Evolutionary conservation across 2,888 invertebrate genomes (phyloP), one percentile per base, ranked within the genome.

Genomic region (Agonopterix subpropinquella): DNA sequence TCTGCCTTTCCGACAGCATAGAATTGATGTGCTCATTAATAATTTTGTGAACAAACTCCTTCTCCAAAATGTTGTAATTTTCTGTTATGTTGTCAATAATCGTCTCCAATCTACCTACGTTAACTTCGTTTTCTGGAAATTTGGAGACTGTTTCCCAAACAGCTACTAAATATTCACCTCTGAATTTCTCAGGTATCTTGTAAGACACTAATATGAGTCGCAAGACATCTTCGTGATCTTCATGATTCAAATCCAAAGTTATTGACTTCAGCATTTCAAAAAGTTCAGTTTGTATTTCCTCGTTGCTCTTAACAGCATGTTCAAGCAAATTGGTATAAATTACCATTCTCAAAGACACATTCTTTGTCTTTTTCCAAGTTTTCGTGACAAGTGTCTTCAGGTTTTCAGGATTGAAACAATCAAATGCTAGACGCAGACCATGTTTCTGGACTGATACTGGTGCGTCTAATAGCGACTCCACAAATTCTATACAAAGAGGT

Each of bases 401-500:
- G 42, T 65, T 55, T 35, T 65, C 65, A 8, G 51, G 44, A 41
- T 50, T 58, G 28, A 65, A 70, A 48, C 60, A 64, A 50, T 62
- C 50, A 42, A 75, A 74, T 5, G 74, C 74, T 45, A 74, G 54
- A 11, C 71, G 61, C 7, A 75, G 48, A 1, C 70, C 73, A 44
- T 75, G 71, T 48, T 75, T 77, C 47, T 73, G 75, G 15, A 72
- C 52, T 2, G 76, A 70, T 5, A 75, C 49, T 1, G 72, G 73
- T 8, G 64, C 47, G 11, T 74, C 54, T 46, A 76, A 52, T n/a
- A 70, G 50, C 5, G 57, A 47, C 44, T 66, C 55, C 1, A 73
- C 57, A 44, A 76, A 77, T 46, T 67, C 51, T 3, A 59, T 47
- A 8, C 60, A 60, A 28, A 54, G 49, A 3, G 64, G 55, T 7